Base-by-base conservation (phyloP, 2,888 invertebrate species). In the Phlogophora meticulosa region DNA sequence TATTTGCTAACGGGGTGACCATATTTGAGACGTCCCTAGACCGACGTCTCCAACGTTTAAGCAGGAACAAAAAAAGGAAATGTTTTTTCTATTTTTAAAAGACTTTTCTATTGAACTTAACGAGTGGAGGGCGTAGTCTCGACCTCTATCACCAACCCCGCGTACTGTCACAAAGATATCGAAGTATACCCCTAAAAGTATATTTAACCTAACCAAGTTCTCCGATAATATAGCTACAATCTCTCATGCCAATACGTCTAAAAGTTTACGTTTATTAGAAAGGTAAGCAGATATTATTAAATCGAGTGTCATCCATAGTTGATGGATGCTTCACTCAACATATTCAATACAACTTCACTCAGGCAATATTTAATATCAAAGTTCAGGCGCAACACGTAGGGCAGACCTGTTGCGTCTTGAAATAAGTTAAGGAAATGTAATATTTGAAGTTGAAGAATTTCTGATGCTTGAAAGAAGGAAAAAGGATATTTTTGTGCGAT, bases 351-450 rank as follows among this genome's bases (percentile, higher is more conserved):
- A 61, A 17, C 28, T 57, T 43, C 40, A 48, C 48, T 17, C 28
- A 40, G 34, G 53, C 53, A 20, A 61, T 17, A 42, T 55, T 60
- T 10, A 63, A 74, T 76, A 32, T 53, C 52, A 36, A 45, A 74
- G 71, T 64, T 74, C 15, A 52, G 7, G 28, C 46, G 34, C 36
- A 76, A 74, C 71, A 76, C 40, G 74, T 74, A 49, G 43, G 5
- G 11, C 2, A 9, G 38, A 76, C 74, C 40, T 71, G 74, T 74
- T 74, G 71, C 74, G 43, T 40, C 17, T 10, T 34, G 20, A 42
- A 36, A 57, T 63, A 38, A 42, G 11, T 20, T 51, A 0, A 13
- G 7, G 20, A 7, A 17, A 15, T 20, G 22, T 20, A n/a, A 24
- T 24, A 46, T 40, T 55, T 48, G 34, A 58, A 7, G 24, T 36